Base-by-base conservation (phyloP, 1,140 invertebrate genomes). In the Megathymus violae region DNA sequence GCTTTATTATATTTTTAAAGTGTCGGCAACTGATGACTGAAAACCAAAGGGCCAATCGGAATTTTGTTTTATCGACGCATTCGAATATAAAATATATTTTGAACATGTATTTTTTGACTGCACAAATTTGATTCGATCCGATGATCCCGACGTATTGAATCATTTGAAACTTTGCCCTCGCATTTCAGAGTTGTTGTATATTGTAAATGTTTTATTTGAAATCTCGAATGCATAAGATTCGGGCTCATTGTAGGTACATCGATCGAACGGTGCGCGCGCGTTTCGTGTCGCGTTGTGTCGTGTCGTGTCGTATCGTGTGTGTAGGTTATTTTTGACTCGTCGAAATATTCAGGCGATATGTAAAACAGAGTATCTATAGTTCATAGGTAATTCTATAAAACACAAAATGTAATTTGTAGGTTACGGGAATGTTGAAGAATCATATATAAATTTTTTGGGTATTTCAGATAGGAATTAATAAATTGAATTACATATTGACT, bases 1-100 rank as follows among this genome's bases (percentile, higher is more conserved):
- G 85, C 85, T 88, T 88, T 88, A 86, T 88, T n/a, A n/a, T 86
- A 77, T 82, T 84, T 76, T 60, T 74, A 78, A 89, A 82, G 81
- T 89, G 83, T 89, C 83, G 78, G 85, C 86, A 88, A 89, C 86
- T 87, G 85, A 87, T 86, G 85, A 89, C 86, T 90, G 88, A 87
- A 84, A 78, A 77, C 71, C 77, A 85, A 78, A 81, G 88, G 88
- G 85, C 88, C 85, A 85, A 88, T 80, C 72, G 68, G 68, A 78
- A 78, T 83, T 88, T 80, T 62, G 62, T 78, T 82, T 78, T 84
- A 72, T 77, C 68, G 64, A 71, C 61, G 70, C 67, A 65, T 72
- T 60, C 61, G 56, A 69, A 68, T 65, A 66, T 56, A 41, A 60
- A 46, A 68, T 65, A 63, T 43, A 59, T 59, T 59, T 47, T 59